phyloP scores from a whole-genome alignment of 1,140 invertebrate genomes.

The Drosophila azteca region DNA sequence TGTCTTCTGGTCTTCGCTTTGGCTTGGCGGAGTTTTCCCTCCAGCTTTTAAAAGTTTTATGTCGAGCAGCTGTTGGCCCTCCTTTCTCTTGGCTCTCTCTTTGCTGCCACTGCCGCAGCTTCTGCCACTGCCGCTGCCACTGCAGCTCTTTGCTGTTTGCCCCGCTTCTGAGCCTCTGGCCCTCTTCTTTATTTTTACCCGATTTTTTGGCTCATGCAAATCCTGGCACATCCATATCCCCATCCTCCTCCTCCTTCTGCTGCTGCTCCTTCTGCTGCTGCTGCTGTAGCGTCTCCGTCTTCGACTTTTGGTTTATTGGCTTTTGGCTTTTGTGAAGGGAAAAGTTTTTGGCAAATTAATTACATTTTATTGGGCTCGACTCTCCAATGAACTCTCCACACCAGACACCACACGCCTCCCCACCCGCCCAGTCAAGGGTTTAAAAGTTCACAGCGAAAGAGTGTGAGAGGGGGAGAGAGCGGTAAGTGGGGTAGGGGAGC shows the following conservation, averaged over 20 bases:
- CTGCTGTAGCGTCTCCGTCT: conserved; percentile 1
- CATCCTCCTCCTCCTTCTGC: conserved; percentile 11
- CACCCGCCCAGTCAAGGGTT: conserved; percentile 18
- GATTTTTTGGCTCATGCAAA: conserved; percentile 35
- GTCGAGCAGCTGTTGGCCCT: conserved; percentile 48
- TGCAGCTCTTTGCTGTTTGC: conserved; percentile 20
- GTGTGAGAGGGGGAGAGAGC: too few relatives aligned
- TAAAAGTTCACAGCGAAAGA: conserved; percentile 42
- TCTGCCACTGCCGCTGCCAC: background rate
- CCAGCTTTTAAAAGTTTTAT: conserved; percentile 56
- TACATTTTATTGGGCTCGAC: conserved; percentile 72
- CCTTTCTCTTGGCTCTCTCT: conserved; percentile 1
- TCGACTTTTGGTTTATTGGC: conserved; percentile 60
- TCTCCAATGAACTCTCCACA: conserved; percentile 53
- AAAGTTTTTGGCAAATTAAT: conserved; percentile 75
- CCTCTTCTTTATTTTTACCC: conserved; percentile 20
- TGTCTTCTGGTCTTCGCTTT: conserved; percentile 6
- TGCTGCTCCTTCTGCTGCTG: conserved; percentile 16
- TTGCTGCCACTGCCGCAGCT: background rate
- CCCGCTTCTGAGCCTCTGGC: background rate
- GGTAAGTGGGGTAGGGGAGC: too few relatives aligned
- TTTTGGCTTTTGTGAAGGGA: conserved; percentile 38
- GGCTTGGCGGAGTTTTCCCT: conserved; percentile 36
- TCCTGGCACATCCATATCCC: background rate
- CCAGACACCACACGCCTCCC: too few relatives aligned